A percentile compares a stretch with the other conserved stretches of the same genome.
Conservation (phyloP, 2,888 invertebrate genomes). For the Ectropis crepuscularia region DNA sequence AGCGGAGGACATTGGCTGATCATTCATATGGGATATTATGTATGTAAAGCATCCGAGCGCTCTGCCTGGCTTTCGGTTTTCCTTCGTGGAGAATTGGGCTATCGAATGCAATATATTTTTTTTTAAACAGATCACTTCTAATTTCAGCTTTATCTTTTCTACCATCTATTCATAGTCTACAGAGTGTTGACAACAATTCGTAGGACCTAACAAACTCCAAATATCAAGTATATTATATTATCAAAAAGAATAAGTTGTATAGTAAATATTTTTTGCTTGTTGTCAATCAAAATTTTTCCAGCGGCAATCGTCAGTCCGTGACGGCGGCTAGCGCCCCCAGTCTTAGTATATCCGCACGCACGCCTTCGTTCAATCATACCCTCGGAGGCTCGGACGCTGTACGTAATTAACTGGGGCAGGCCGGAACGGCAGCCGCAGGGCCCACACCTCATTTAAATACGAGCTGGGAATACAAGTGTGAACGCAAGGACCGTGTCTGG, state of each 20-base stretch:
- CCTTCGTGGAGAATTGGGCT: no score
- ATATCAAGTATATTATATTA: no score
- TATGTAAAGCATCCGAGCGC: no score
- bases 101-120: no score
- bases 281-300: conserved; percentile 66
- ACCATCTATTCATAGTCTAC: no score
- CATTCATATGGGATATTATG: no score
- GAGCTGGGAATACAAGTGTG: not conserved
- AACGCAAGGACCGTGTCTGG: conserved; percentile 12
- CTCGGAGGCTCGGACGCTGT: conserved; percentile 33
- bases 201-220: no score
- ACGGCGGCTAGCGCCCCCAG: conserved; percentile 51
- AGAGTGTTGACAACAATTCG: no score
- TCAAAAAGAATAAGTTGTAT: not conserved
- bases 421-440: conserved; percentile 63
- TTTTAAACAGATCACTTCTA: no score
- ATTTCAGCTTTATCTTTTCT: no score
- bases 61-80: no score
- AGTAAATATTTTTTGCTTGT: conserved; percentile 33
- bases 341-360: conserved; percentile 48
- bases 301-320: conserved; percentile 47
- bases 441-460: conserved; percentile 36
- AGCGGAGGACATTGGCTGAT: no score
- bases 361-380: conserved; percentile 36
- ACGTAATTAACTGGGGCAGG: conserved; percentile 70